Evolutionary conservation across 2,797 vertebrate genomes (phyloP).

Genomic region (Champsocephalus esox): DNA sequence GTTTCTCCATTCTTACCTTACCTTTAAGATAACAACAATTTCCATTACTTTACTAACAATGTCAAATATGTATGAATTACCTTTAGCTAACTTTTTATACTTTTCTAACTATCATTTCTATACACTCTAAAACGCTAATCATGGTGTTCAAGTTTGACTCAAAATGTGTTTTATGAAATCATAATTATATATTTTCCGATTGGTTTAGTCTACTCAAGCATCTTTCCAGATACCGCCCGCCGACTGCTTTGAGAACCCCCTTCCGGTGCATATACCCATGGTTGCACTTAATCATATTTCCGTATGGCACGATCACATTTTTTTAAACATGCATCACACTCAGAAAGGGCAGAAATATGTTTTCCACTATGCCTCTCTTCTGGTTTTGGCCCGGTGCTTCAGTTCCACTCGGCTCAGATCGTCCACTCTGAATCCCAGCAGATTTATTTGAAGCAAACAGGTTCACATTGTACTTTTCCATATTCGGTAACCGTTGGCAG

Average conservation of each 20-base stretch:
- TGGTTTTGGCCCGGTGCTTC: slow-evolving; percentile 52
- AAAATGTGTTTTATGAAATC: not conserved
- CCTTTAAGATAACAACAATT: too few relatives aligned
- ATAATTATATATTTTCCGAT: not conserved
- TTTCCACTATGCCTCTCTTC: slow-evolving; percentile 43
- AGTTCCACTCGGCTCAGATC: slow-evolving; percentile 38
- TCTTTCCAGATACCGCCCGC: not conserved
- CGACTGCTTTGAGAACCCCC: not conserved
- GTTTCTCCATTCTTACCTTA: too few relatives aligned
- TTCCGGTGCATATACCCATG: not conserved
- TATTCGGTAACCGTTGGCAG: slow-evolving; percentile 37
- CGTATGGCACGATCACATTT: slow-evolving; percentile 13
- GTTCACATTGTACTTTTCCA: slow-evolving; percentile 41
- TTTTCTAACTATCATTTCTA: not conserved
- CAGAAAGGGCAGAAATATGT: slow-evolving; percentile 32
- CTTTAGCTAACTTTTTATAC: not conserved
- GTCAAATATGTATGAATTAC: not conserved
- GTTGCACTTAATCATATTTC: slow-evolving; percentile 12
- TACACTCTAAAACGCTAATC: not conserved
- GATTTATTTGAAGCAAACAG: slow-evolving; percentile 48
- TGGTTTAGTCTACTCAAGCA: not conserved
- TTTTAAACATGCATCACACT: slow-evolving; percentile 17
- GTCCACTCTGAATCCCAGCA: slow-evolving; percentile 29
- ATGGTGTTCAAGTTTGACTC: not conserved
- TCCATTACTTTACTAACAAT: not conserved